phyloP scores from a whole-genome alignment of 2,113 vertebrate genomes.

The Mustela nigripes region DNA sequence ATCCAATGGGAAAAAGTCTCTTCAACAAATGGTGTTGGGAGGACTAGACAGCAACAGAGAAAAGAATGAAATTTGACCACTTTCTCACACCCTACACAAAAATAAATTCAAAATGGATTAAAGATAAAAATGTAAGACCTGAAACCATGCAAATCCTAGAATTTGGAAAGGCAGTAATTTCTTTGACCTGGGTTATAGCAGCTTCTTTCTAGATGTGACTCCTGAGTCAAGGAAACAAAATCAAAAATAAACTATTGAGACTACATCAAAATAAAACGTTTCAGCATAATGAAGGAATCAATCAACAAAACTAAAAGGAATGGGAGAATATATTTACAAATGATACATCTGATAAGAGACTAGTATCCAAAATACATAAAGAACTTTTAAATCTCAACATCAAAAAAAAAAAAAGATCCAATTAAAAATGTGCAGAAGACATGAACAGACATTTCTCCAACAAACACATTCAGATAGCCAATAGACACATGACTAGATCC shows the following conservation, averaged over 20 bases:
- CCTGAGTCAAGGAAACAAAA: neutral
- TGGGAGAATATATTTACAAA: neutral
- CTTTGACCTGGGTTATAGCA: neutral
- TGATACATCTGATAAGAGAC: neutral
- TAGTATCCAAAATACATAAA: neutral
- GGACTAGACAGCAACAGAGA: neutral
- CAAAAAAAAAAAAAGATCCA: neutral
- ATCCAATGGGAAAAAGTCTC: neutral
- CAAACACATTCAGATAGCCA: neutral
- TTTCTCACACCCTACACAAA: neutral
- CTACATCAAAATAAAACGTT: neutral
- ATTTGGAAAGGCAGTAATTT: neutral
- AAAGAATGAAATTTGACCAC: neutral
- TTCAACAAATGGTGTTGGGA: neutral
- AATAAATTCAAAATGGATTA: neutral
- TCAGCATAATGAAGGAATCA: neutral
- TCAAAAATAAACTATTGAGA: neutral
- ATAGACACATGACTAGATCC: neutral
- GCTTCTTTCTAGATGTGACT: neutral
- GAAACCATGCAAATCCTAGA: neutral
- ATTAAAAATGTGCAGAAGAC: neutral
- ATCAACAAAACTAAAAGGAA: neutral
- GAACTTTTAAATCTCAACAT: neutral
- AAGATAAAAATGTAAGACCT: neutral
- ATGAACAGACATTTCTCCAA: neutral